Evolutionary conservation across 2,797 vertebrate species (phyloP), one percentile per base, ranked within the genome.

Genomic region (Clarias platycephalus): DNA sequence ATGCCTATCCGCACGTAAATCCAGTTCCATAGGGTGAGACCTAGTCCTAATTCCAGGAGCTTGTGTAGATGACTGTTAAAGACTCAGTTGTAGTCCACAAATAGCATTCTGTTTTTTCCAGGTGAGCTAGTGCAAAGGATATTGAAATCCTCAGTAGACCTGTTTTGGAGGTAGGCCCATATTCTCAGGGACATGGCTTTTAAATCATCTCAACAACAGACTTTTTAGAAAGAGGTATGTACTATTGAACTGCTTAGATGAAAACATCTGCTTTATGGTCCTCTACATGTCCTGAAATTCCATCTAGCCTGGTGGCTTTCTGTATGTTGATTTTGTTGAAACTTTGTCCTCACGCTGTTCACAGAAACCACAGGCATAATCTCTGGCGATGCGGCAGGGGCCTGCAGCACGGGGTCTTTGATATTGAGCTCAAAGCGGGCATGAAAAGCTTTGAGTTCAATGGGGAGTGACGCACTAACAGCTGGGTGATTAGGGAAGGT

Each of bases 1-100:
- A 37, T 77, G 74, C 55, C 55, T 34, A 34, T 77, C 55, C 1
- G 74, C 74, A 76, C 55, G 55, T 76, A 74, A n/a, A 74, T 74
- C 71, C 71, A 26, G n/a, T 74, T 26, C 28, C 28, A 60, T 24
- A 77, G 10, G 74, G 10, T 37, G 55, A 20, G 28, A 37, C 55
- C 5, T 53, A 31, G 53, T 76, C 26, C 74, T 76, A 57, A 76
- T 31, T 57, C 28, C 28, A 76, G 26, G 31, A 31, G 53, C 26
- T 34, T 58, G 53, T 77, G 9, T 76, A 9, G 8, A 76, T 58
- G 53, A 58, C 0, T 22, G n/a, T 75, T 28, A 57, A 22, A 74
- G 13, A 74, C 74, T 57, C 26, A 58, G 18, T 18, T 58, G 10
- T 55, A 28, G 71, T 53, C n/a, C 34, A 68, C 13, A 66, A 13